Percentiles rank a stretch among this genome's conserved stretches.
These are phyloP conservation scores for Dendrocopos noguchii DNA, from an alignment of 2,113 vertebrate genomes.

Conservation along the genomic window DNA sequence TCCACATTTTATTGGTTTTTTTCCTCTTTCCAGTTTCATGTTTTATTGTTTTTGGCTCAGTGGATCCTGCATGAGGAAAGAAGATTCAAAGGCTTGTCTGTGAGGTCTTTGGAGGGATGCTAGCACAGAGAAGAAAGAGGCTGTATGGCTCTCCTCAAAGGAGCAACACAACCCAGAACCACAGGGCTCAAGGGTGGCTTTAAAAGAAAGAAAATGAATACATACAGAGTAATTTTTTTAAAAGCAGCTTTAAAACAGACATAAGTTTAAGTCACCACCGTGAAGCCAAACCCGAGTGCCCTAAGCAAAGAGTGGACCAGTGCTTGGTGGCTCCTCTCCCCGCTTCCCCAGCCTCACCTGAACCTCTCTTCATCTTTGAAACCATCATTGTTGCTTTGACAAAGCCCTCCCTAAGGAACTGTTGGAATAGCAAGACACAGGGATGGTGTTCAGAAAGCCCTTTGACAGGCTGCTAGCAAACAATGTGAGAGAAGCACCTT, in stretches of 20 bases:
- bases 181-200: not conserved
- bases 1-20: not conserved
- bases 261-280: not conserved
- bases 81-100: not conserved
- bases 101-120: not conserved
- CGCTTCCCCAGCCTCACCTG: not conserved
- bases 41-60: slow-evolving; percentile 25
- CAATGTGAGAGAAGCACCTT: not conserved
- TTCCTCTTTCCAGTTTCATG: slow-evolving; percentile 8
- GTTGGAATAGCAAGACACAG: not conserved
- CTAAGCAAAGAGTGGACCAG: not conserved
- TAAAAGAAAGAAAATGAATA: not conserved
- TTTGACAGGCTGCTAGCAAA: not conserved
- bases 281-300: fast-evolving
- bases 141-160: not conserved
- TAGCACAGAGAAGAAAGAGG: not conserved
- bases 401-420: not conserved
- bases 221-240: not conserved
- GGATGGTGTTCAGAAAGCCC: not conserved
- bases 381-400: not conserved
- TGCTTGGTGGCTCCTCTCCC: not conserved
- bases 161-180: not conserved
- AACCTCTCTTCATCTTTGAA: not conserved
- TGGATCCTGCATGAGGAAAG: not conserved
- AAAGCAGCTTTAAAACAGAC: not conserved